Conservation (phyloP, 2,113 vertebrate genomes). For the Spea multiplicata region DNA sequence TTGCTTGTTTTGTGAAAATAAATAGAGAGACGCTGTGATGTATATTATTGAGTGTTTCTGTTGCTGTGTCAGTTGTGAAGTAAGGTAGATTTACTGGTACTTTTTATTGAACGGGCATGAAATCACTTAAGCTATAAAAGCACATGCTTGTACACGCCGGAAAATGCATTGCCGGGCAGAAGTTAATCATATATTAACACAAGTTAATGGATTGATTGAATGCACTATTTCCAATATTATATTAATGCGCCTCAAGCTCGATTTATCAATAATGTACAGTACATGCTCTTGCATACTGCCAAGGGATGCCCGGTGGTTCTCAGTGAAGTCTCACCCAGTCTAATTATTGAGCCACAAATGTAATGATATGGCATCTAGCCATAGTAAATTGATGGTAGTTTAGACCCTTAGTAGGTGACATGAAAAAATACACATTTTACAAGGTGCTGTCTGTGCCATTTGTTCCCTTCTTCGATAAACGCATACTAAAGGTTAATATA, state of each 20-base stretch:
- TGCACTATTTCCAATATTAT: neutral
- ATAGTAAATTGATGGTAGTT: neutral
- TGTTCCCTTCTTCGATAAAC: neutral
- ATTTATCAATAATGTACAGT: conserved; percentile 5
- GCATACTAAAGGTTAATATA: neutral
- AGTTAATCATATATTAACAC: neutral
- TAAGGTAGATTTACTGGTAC: conserved; percentile 6
- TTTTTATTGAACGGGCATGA: conserved; percentile 1
- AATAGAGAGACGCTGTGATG: conserved; percentile 5
- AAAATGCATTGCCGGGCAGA: too few species aligned
- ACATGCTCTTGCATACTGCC: conserved; percentile 1
- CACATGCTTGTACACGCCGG: neutral
- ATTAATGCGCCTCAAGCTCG: neutral
- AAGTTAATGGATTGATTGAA: neutral
- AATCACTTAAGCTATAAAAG: neutral
- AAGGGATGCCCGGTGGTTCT: neutral
- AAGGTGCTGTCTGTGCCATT: neutral
- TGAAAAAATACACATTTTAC: neutral
- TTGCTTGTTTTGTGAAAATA: neutral
- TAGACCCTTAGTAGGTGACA: neutral
- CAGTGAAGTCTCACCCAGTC: conserved; percentile 1
- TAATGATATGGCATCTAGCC: neutral
- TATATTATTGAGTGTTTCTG: neutral
- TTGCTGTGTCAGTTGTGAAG: neutral
- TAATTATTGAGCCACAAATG: neutral